Evolutionary conservation across 2,888 invertebrate species (phyloP).

Genomic region (Clunio marinus): DNA sequence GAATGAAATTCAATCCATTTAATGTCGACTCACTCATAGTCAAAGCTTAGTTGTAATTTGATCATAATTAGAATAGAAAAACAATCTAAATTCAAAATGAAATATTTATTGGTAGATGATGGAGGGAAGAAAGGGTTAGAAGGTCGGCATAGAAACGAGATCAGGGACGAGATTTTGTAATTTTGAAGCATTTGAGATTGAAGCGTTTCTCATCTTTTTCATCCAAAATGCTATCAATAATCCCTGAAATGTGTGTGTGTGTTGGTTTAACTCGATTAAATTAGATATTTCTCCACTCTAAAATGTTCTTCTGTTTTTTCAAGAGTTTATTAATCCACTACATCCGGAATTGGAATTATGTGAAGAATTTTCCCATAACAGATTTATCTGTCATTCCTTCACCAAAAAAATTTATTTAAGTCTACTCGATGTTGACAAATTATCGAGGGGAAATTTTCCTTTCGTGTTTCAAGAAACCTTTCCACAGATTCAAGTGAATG

Average conservation of each 20-base stretch:
- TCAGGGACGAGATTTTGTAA: too few species aligned
- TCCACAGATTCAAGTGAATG: too few species aligned
- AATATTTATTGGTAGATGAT: constrained; percentile 16
- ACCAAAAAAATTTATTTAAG: constrained; percentile 12
- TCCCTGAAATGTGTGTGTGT: neutral
- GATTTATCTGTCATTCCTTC: neutral
- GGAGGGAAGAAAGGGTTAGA: neutral
- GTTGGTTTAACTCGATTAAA: constrained; percentile 1
- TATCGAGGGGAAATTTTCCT: neutral
- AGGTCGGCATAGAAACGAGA: neutral
- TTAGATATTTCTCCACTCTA: neutral
- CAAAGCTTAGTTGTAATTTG: constrained; percentile 12
- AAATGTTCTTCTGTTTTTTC: neutral
- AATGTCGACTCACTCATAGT: neutral
- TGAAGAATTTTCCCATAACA: neutral
- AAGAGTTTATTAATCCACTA: constrained; percentile 1
- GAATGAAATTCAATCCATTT: neutral
- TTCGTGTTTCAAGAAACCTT: too few species aligned
- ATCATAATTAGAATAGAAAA: constrained; percentile 18
- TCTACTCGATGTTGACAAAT: neutral
- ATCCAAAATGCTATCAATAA: neutral
- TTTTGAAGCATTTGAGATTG: neutral
- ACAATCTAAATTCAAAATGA: constrained; percentile 3
- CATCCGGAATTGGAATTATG: constrained; percentile 12
- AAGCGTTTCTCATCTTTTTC: neutral